phyloP scores from a whole-genome alignment of 2,797 vertebrate species.

The Acanthurus tractus region DNA sequence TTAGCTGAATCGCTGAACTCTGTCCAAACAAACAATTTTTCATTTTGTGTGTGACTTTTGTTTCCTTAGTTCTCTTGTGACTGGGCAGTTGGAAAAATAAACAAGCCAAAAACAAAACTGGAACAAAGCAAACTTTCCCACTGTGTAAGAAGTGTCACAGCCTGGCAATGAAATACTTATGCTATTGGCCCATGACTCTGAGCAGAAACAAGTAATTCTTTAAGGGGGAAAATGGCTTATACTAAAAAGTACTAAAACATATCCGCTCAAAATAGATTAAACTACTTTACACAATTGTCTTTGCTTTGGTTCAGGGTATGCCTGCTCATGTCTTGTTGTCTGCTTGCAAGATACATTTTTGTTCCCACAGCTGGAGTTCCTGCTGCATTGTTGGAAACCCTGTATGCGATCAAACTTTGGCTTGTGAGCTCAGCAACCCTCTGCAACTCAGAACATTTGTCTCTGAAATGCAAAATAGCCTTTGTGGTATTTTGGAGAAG shows the following conservation, averaged over 20 bases:
- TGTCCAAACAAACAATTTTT: background rate
- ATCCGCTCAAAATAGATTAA: slow-evolving; percentile 44
- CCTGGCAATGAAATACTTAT: slow-evolving; percentile 1
- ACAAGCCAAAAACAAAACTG: background rate
- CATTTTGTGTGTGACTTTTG: no score
- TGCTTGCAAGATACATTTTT: slow-evolving; percentile 31
- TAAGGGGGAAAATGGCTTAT: slow-evolving; percentile 21
- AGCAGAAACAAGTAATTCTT: slow-evolving; percentile 9
- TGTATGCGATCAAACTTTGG: slow-evolving; percentile 41
- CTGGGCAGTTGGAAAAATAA: background rate
- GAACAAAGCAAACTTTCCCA: slow-evolving; percentile 22
- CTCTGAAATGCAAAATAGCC: slow-evolving; percentile 67
- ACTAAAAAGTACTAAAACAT: slow-evolving; percentile 30
- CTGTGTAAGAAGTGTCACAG: slow-evolving; percentile 1
- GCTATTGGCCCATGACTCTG: background rate
- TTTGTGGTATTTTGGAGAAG: slow-evolving; percentile 48
- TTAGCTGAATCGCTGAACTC: background rate
- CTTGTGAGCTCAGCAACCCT: slow-evolving; percentile 47
- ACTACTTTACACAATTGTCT: slow-evolving; percentile 33
- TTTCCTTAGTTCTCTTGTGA: background rate
- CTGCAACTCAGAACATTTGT: slow-evolving; percentile 39
- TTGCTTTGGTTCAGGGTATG: slow-evolving; percentile 41
- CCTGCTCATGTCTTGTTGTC: slow-evolving; percentile 26
- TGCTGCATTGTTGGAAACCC: slow-evolving; percentile 48
- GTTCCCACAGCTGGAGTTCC: slow-evolving; percentile 53